These are phyloP conservation scores for Anguilla japonica DNA, from an alignment of 2,113 vertebrate genomes.

Conservation along the genomic window DNA sequence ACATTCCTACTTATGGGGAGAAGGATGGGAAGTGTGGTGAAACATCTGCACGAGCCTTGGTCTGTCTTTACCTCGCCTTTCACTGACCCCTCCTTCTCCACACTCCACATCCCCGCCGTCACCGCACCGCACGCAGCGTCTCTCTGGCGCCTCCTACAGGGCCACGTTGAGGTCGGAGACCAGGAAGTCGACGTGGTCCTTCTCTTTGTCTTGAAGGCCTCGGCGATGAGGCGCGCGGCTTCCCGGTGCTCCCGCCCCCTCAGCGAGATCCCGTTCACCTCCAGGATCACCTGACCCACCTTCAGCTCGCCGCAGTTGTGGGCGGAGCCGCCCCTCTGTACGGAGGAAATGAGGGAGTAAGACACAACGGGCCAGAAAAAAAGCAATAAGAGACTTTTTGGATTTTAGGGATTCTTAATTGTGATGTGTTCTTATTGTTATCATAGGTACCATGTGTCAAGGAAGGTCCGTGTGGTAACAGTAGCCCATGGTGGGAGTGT, in stretches of 20 bases:
- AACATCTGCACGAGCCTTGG: background rate
- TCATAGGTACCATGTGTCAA: background rate
- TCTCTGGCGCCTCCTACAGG: conserved; percentile 62
- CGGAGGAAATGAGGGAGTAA: background rate
- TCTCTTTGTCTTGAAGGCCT: conserved; percentile 92
- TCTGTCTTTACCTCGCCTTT: background rate
- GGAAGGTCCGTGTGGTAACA: background rate
- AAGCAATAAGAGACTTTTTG: too few species aligned
- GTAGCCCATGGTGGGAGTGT: background rate
- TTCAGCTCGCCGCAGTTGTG: conserved; percentile 85
- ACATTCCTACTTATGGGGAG: background rate
- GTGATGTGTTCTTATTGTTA: too few species aligned
- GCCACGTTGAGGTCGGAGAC: conserved; percentile 83
- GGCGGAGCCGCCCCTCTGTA: conserved; percentile 84
- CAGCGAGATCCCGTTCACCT: conserved; percentile 82
- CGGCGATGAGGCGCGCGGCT: conserved; percentile 82
- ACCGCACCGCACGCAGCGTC: background rate
- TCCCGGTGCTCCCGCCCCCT: conserved; percentile 85
- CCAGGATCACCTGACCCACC: conserved; percentile 90
- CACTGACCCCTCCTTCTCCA: background rate
- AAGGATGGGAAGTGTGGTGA: background rate
- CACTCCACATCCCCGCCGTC: background rate
- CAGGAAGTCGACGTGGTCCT: conserved; percentile 85
- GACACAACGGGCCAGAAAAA: background rate
- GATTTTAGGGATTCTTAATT: too few species aligned